Evolutionary conservation across 1,140 invertebrate genomes (phyloP).

Genomic region (Triops longicaudatus): DNA sequence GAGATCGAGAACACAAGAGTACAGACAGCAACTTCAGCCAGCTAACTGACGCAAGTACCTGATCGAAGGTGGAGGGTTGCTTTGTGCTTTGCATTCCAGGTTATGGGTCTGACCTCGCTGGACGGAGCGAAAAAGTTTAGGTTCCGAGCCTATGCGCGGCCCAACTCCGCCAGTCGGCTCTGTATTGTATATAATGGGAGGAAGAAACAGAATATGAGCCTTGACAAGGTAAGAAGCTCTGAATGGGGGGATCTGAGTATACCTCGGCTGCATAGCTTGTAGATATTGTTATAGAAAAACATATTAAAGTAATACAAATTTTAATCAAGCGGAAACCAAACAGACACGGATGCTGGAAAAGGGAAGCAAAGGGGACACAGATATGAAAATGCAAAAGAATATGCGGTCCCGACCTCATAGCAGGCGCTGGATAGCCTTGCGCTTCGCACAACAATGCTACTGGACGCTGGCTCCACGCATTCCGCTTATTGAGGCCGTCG

Average conservation of each 20-base stretch:
- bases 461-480: conserved; percentile 23
- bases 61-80: conserved; percentile 26
- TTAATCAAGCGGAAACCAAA: not conserved
- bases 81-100: conserved; percentile 22
- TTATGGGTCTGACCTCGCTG: not conserved
- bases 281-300: too few relatives aligned
- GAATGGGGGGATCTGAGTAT: not conserved
- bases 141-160: conserved; percentile 20
- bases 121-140: conserved; percentile 19
- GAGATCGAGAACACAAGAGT: too few relatives aligned
- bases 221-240: not conserved
- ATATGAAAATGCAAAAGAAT: conserved; percentile 4
- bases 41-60: conserved; percentile 19
- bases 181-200: not conserved
- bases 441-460: conserved; percentile 51
- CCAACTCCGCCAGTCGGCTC: conserved; percentile 20
- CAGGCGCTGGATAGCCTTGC: conserved; percentile 51
- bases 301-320: not conserved
- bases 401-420: conserved; percentile 39
- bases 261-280: not conserved
- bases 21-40: not conserved
- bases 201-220: not conserved
- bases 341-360: not conserved
- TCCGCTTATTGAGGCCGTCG: conserved; percentile 25
- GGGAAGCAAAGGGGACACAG: conserved; percentile 8